These are phyloP conservation scores for Lacerta viridis DNA, from an alignment of 2,797 vertebrate species.

Conservation along the genomic window DNA sequence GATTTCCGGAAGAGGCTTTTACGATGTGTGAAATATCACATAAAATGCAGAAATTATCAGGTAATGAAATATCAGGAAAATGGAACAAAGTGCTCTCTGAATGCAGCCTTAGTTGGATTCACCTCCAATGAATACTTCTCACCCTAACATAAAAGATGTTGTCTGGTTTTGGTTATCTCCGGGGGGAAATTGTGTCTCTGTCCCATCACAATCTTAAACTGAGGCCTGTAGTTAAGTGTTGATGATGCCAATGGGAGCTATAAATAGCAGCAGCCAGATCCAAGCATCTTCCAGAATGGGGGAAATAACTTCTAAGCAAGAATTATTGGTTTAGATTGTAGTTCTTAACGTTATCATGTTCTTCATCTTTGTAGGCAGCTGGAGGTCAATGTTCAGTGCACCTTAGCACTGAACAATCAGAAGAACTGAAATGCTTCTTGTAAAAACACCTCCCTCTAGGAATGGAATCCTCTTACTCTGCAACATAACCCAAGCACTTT, in stretches of 20 bases:
- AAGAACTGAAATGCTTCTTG: slow-evolving; percentile 4
- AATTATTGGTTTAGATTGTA: not conserved
- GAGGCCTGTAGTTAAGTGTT: not conserved
- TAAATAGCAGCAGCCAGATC: not conserved
- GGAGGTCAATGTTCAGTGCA: not conserved
- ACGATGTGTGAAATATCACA: too few species aligned
- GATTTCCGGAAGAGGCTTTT: too few species aligned
- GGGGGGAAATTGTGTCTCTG: not conserved
- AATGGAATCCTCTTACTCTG: slow-evolving; percentile 1
- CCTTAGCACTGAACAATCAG: slow-evolving; percentile 10
- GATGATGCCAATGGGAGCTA: not conserved
- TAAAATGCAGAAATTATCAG: too few species aligned
- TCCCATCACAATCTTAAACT: not conserved
- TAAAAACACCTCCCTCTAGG: slow-evolving; percentile 12
- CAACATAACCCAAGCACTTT: slow-evolving; percentile 5
- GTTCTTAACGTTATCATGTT: not conserved
- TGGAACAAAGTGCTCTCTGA: too few species aligned
- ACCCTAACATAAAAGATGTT: not conserved
- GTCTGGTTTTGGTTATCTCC: not conserved
- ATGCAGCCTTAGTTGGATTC: too few species aligned
- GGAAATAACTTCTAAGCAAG: not conserved
- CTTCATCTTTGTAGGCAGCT: slow-evolving; percentile 6
- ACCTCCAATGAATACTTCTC: too few species aligned
- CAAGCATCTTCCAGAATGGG: not conserved
- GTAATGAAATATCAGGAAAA: too few species aligned